Evolutionary conservation across 2,113 vertebrate species (phyloP), one percentile per base, ranked within the genome.

Genomic region (Antigone vipio): DNA sequence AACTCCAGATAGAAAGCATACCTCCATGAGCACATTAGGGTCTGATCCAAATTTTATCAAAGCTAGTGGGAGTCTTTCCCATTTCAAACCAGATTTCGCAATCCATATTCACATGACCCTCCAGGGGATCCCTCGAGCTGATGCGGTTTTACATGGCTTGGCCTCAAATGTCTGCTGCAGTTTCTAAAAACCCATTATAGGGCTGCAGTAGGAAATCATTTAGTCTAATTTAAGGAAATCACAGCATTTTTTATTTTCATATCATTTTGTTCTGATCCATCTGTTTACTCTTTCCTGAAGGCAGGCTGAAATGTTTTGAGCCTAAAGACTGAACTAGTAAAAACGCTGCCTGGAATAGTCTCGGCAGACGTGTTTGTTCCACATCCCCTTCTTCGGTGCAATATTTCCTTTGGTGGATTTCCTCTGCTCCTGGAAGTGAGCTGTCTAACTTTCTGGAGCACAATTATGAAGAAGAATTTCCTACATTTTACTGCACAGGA

Each of bases 221-320:
- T 80, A 83, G 93, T 69, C 87, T 93, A 95, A 96, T 94, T 96
- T 95, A 93, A 91, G 91, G 77, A 97, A 94, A 95, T 93, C 29
- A 16, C 24, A 6, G 66, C 3, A 15, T 20, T 91, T 92, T 83
- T 85, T 58, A 85, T 94, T 97, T 92, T 92, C 87, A n/a, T 88
- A 82, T 79, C 27, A n/a, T 88, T 96, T 85, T 85, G 50, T 85
- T 92, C 91, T 82, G 55, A 80, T 89, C 77, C 18, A 12, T 72
- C 53, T 89, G 67, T 88, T 95, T 91, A 83, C 89, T 74, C 71
- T 67, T 80, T 93, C 72, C 77, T 85, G 87, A 87, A 89, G 59
- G 66, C 45, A 59, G 23, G 40, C 45, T 60, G 67, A 63, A 92
- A 53, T 66, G 52, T 35, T 74, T 78, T 64, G 91, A 85, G 66